A percentile compares a stretch with the other conserved stretches of the same genome.
phyloP scores from a whole-genome alignment of 2,888 invertebrate genomes.

The Epinotia demarniana region DNA sequence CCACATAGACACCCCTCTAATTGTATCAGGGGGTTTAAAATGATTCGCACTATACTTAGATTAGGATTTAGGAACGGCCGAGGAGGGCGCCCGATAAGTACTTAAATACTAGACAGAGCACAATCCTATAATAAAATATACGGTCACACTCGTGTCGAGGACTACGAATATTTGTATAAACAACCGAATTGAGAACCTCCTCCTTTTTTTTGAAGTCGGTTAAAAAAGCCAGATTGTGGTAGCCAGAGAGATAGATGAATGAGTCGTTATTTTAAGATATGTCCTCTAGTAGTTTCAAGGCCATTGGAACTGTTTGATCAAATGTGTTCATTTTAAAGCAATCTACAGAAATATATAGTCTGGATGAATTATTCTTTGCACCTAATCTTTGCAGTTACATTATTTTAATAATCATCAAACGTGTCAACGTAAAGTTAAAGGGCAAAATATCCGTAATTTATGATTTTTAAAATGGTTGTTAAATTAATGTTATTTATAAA shows the following conservation, averaged over 20 bases:
- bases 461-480: background rate
- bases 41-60: too few relatives aligned
- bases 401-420: background rate
- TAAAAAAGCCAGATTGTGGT: background rate
- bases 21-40: too few relatives aligned
- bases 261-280: constrained; percentile 17
- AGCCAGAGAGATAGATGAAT: constrained; percentile 2
- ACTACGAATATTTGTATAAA: background rate
- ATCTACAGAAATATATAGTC: background rate
- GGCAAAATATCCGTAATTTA: background rate
- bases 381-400: background rate
- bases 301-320: background rate
- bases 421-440: background rate
- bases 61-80: background rate
- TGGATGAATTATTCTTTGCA: constrained; percentile 10
- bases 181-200: too few relatives aligned
- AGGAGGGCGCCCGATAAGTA: too few relatives aligned
- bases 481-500: background rate
- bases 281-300: background rate
- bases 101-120: too few relatives aligned
- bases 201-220: too few relatives aligned
- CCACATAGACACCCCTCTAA: too few relatives aligned
- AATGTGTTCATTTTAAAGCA: background rate
- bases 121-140: background rate
- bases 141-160: too few relatives aligned